These are phyloP conservation scores for Dissostichus mawsoni DNA, from an alignment of 2,113 vertebrate species.

Conservation along the genomic window DNA sequence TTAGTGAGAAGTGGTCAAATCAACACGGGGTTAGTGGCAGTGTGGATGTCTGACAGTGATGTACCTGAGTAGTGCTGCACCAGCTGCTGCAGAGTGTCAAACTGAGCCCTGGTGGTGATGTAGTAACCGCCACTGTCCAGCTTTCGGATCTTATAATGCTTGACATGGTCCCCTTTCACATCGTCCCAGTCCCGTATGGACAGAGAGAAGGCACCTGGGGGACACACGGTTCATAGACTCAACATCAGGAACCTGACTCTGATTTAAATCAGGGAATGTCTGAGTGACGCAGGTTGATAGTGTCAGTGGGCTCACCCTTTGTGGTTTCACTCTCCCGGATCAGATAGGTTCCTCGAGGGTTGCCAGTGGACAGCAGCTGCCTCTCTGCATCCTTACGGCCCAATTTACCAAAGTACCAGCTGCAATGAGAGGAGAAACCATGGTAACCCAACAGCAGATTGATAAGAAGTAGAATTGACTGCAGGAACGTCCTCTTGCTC, in stretches of 20 bases:
- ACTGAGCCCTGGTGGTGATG: conserved; percentile 97
- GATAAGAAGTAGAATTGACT: no score
- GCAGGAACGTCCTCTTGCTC: background rate
- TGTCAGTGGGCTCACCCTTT: conserved; percentile 87
- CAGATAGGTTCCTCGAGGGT: conserved; percentile 94
- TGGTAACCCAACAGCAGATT: background rate
- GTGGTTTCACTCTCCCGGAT: conserved; percentile 99
- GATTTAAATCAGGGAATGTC: background rate
- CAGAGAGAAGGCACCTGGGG: conserved; percentile 95
- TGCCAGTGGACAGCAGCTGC: conserved; percentile 93
- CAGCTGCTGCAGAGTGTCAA: conserved; percentile 95
- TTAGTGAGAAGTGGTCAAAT: background rate
- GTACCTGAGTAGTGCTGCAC: conserved; percentile 97
- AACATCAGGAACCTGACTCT: background rate
- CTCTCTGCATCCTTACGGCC: conserved; percentile 97
- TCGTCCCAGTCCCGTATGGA: conserved; percentile 99
- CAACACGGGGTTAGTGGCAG: background rate
- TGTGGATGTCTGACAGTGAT: background rate
- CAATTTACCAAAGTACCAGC: conserved; percentile 99
- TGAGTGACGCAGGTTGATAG: background rate
- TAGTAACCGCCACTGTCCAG: conserved; percentile 98
- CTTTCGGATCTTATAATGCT: conserved; percentile 99
- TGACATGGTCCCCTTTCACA: conserved; percentile 96
- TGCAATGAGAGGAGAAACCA: conserved; percentile 40
- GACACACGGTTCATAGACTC: background rate